These are phyloP conservation scores for Argyresthia goedartella DNA, from an alignment of 2,888 invertebrate genomes.

Conservation along the genomic window DNA sequence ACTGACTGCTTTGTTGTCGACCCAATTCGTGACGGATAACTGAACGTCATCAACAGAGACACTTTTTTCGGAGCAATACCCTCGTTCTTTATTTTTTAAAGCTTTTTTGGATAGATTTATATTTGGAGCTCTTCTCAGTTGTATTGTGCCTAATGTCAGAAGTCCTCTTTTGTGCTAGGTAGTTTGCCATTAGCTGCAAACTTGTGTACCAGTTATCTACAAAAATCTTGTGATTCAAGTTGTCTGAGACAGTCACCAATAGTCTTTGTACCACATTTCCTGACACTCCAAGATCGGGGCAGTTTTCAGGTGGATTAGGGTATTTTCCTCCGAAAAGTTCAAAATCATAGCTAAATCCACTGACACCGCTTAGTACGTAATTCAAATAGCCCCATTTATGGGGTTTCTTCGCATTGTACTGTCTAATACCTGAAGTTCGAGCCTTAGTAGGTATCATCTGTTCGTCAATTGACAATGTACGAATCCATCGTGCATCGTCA, in stretches of 20 bases:
- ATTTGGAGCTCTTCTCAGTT: conserved; percentile 13
- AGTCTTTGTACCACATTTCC: conserved; percentile 22
- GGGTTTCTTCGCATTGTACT: conserved; percentile 3
- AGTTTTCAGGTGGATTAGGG: conserved; percentile 16
- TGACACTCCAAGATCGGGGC: conserved; percentile 21
- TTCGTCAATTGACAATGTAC: neutral
- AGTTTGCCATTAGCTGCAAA: neutral
- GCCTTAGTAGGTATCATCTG: conserved; percentile 3
- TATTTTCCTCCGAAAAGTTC: neutral
- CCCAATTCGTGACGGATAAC: conserved; percentile 14
- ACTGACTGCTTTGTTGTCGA: conserved; percentile 17
- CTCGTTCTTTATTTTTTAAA: conserved; percentile 10
- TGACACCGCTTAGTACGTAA: conserved; percentile 1
- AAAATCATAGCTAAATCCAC: conserved; percentile 4
- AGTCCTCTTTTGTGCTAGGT: too few relatives aligned
- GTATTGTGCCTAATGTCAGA: neutral
- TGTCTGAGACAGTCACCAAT: conserved; percentile 16
- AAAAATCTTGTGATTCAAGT: conserved; percentile 22
- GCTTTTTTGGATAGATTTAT: conserved; percentile 13
- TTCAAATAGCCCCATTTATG: conserved; percentile 5
- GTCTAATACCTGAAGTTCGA: neutral
- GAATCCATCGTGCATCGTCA: too few relatives aligned
- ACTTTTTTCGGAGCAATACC: conserved; percentile 5
- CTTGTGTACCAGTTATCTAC: conserved; percentile 28
- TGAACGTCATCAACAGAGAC: conserved; percentile 8